Percentiles rank a stretch among this genome's conserved stretches.
phyloP scores from a whole-genome alignment of 2,797 vertebrate species.

The Gambelia wislizenii region DNA sequence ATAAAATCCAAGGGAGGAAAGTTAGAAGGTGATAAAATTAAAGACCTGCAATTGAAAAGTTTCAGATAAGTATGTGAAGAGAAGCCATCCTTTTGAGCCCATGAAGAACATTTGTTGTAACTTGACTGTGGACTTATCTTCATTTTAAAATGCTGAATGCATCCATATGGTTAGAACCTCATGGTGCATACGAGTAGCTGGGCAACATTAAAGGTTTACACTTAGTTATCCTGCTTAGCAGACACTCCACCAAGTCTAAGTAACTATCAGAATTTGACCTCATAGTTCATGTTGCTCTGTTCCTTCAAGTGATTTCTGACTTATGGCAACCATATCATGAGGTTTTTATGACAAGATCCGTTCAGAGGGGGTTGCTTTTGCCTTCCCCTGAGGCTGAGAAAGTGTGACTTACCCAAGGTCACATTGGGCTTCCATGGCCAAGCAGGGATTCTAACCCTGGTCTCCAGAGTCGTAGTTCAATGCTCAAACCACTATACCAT shows the following conservation, averaged over 20 bases:
- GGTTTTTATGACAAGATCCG: no score
- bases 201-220: neutral
- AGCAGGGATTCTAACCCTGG: no score
- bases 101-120: constrained; percentile 37
- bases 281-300: neutral
- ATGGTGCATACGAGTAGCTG: constrained; percentile 5
- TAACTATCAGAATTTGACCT: constrained; percentile 23
- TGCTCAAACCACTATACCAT: no score
- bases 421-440: no score
- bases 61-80: constrained; percentile 65
- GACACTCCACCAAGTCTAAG: neutral
- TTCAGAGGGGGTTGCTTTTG: no score
- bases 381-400: no score
- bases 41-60: constrained; percentile 62
- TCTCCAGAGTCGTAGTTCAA: no score
- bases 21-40: constrained; percentile 61
- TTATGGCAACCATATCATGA: no score
- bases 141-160: constrained; percentile 12
- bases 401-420: no score
- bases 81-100: constrained; percentile 63
- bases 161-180: constrained; percentile 14
- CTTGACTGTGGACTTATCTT: neutral
- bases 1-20: constrained; percentile 73
- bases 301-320: no score
- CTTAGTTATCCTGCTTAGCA: neutral